These are phyloP conservation scores for Drosophila hamatofila DNA, from an alignment of 2,888 invertebrate genomes.

Conservation along the genomic window DNA sequence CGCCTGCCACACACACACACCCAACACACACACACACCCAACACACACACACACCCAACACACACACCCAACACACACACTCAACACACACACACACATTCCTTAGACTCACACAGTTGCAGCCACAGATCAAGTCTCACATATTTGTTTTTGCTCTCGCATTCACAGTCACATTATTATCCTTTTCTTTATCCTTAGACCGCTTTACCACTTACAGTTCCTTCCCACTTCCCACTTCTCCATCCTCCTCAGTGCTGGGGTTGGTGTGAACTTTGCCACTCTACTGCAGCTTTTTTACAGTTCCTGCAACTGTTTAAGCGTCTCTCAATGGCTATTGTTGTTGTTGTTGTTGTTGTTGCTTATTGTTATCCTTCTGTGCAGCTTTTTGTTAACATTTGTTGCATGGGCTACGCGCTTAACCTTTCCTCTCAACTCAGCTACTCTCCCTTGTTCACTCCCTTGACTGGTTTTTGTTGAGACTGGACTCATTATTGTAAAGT, in stretches of 20 bases:
- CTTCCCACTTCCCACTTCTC: neutral
- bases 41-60: no score
- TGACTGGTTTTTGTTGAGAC: slow-evolving; percentile 8
- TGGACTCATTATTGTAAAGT: slow-evolving; percentile 46
- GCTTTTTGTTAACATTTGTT: slow-evolving; percentile 43
- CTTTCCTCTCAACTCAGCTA: slow-evolving; percentile 22
- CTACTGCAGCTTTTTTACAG: slow-evolving; percentile 64
- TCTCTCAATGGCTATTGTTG: slow-evolving; percentile 38
- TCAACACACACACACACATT: neutral
- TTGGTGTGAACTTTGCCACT: slow-evolving; percentile 85
- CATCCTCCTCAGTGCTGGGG: slow-evolving; percentile 40
- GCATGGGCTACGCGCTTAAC: no score
- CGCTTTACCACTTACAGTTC: slow-evolving; percentile 14
- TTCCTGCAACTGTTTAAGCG: slow-evolving; percentile 55
- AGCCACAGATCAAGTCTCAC: slow-evolving; percentile 55
- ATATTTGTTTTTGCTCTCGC: slow-evolving; percentile 55
- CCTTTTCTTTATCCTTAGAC: slow-evolving; percentile 48
- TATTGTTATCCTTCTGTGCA: slow-evolving; percentile 45
- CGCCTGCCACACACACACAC: slow-evolving; percentile 30
- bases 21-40: slow-evolving; percentile 7
- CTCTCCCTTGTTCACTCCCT: neutral
- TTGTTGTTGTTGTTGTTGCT: slow-evolving; percentile 30
- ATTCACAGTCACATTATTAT: slow-evolving; percentile 59
- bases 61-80: neutral
- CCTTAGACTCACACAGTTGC: slow-evolving; percentile 11